phyloP scores from a whole-genome alignment of 2,797 vertebrate genomes.

The Labeo calbasu region DNA sequence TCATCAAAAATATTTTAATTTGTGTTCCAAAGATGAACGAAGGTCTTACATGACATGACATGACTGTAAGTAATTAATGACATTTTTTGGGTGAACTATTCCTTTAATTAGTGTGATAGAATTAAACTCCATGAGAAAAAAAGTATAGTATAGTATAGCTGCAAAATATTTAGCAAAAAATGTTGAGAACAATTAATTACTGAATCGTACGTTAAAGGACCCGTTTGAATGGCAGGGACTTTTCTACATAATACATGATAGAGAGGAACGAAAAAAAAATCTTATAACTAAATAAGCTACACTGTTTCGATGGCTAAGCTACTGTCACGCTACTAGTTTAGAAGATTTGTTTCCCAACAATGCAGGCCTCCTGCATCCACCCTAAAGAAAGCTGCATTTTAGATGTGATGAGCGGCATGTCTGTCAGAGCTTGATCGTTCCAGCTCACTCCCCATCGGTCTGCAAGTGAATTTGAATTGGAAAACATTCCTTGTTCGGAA shows the following conservation, averaged over 20 bases:
- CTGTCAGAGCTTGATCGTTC: slow-evolving; percentile 34
- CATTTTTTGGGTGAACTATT: too few relatives aligned
- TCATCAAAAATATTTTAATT: too few relatives aligned
- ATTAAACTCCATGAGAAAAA: not conserved
- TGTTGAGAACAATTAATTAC: not conserved
- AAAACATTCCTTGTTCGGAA: slow-evolving; percentile 13
- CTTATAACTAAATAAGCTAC: not conserved
- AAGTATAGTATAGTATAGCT: not conserved
- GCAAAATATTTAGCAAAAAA: not conserved
- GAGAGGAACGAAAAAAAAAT: not conserved
- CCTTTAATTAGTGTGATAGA: not conserved
- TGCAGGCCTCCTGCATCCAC: slow-evolving; percentile 25
- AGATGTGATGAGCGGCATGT: slow-evolving; percentile 14
- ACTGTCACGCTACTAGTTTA: not conserved
- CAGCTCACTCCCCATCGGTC: slow-evolving; percentile 19
- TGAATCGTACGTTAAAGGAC: not conserved
- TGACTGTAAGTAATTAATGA: too few relatives aligned
- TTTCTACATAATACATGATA: not conserved
- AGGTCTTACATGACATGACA: too few relatives aligned
- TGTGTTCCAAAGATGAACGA: too few relatives aligned
- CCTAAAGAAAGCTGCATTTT: slow-evolving; percentile 41
- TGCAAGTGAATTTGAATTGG: slow-evolving; percentile 40
- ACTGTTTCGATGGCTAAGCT: not conserved
- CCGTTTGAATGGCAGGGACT: not conserved
- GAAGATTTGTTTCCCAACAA: slow-evolving; percentile 22